Evolutionary conservation across 2,888 invertebrate genomes (phyloP).

Genomic region (Scrobipalpa costella): DNA sequence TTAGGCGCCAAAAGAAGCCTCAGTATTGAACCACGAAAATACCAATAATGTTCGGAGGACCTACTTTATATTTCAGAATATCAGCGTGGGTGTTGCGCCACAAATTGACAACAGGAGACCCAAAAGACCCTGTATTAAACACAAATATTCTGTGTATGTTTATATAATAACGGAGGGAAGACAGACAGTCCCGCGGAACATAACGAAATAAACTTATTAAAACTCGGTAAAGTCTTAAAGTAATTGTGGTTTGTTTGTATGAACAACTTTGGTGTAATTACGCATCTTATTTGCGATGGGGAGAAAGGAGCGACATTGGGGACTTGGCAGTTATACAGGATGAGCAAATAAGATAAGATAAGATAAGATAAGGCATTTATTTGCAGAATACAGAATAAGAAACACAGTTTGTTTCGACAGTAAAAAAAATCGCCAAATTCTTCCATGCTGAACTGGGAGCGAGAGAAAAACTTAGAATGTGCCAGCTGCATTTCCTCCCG

Average conservation of each 20-base stretch:
- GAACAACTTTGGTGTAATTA: constrained; percentile 48
- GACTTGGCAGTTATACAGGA: constrained; percentile 1
- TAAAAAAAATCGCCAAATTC: too few species aligned
- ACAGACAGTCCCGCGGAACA: constrained; percentile 44
- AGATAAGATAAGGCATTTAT: too few species aligned
- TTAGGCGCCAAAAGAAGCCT: too few species aligned
- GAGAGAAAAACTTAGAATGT: too few species aligned
- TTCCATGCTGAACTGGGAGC: too few species aligned
- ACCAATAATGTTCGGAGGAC: too few species aligned
- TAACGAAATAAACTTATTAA: constrained; percentile 57
- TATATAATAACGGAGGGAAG: constrained; percentile 32
- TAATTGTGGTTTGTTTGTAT: constrained; percentile 52
- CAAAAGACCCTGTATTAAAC: neutral
- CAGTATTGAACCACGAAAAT: too few species aligned
- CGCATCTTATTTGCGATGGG: constrained; percentile 35
- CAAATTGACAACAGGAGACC: neutral
- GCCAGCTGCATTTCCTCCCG: too few species aligned
- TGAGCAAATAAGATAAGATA: too few species aligned
- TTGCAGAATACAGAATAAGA: too few species aligned
- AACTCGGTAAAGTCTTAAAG: constrained; percentile 49
- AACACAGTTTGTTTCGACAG: too few species aligned
- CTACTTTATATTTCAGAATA: too few species aligned
- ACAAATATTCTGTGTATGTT: constrained; percentile 9
- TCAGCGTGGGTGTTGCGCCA: neutral
- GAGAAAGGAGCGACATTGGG: neutral